Base-by-base conservation (phyloP, 2,797 vertebrate genomes). In the Apogon talboti region DNA sequence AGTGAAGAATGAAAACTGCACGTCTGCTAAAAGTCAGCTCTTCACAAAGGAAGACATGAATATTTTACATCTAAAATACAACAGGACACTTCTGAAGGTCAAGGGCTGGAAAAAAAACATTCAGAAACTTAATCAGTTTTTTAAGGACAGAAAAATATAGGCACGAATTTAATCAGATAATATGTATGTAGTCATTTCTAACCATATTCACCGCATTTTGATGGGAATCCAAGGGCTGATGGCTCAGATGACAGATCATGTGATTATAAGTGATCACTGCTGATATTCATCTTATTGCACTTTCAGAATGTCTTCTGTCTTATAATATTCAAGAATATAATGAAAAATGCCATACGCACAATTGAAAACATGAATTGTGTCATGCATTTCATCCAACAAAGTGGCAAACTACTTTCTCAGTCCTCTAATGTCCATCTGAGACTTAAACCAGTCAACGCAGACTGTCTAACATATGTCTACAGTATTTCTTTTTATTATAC, bases 1-100 rank as follows among this genome's bases (percentile, higher is more conserved):
- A 18, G 0, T 4, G 70, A 64, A 61, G 46, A 47, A 55, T 38
- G 8, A 55, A 77, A 78, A 52, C 15, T 18, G 12, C 41, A 61
- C 7, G 24, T 19, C 13, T 18, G 13, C 46, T 55, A 16, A 62
- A 76, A 59, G 49, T 50, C 21, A 40, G n/a, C 40, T 67, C 30
- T 46, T 28, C 24, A 33, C 11, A 16, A 11, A 41, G 13, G 18
- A 5, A 11, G 7, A 58, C 28, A 40, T 40, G 2, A 18, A 44
- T 5, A 12, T 9, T 45, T 55, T 40, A 18, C 21, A 24, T 46
- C 51, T 2, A 35, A 49, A 54, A 53, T 7, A 15, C 16, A 46
- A 24, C 19, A 0, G 41, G 14, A 33, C 16, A 12, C 9, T 48
- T 14, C 52, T 24, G 3, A 9, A 37, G 24, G 3, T 7, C 7